phyloP scores from a whole-genome alignment of 2,888 invertebrate genomes.

The Drosophila pseudotakahashii region DNA sequence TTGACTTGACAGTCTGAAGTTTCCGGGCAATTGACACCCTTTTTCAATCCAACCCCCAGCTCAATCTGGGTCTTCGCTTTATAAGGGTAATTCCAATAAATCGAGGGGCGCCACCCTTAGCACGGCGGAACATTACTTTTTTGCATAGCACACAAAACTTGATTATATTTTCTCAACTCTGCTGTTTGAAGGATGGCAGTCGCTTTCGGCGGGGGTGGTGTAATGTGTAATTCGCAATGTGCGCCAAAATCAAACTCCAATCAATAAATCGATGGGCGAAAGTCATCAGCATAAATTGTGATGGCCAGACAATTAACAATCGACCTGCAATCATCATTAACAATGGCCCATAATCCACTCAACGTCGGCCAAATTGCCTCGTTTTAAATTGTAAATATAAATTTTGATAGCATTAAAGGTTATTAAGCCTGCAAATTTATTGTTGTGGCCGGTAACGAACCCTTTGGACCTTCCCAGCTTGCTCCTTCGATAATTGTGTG shows the following conservation, averaged over 20 bases:
- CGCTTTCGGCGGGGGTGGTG: conserved; percentile 1
- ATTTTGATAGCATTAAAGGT: conserved; percentile 75
- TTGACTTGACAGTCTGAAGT: conserved; percentile 76
- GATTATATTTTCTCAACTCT: conserved; percentile 55
- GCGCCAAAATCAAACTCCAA: conserved; percentile 45
- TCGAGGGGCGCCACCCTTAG: conserved; percentile 36
- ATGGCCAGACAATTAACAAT: conserved; percentile 73
- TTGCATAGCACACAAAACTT: conserved; percentile 63
- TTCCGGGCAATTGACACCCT: conserved; percentile 79
- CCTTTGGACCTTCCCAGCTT: conserved; percentile 15
- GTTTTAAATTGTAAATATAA: conserved; percentile 74
- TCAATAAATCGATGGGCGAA: conserved; percentile 74
- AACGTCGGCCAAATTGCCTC: conserved; percentile 67
- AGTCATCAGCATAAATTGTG: conserved; percentile 74
- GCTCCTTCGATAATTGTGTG: conserved; percentile 63
- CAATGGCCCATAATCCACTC: conserved; percentile 77
- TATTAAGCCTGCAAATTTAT: conserved; percentile 63
- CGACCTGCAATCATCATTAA: conserved; percentile 74
- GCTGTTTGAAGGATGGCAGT: conserved; percentile 42
- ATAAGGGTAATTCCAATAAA: conserved; percentile 79
- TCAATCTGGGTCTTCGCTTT: conserved; percentile 39
- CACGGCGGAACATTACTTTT: conserved; percentile 46
- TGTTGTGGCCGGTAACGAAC: conserved; percentile 26
- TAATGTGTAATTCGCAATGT: not conserved
- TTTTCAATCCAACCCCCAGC: conserved; percentile 48